A percentile compares a stretch with the other conserved stretches of the same genome.
Conservation (phyloP, 2,888 invertebrate species). For the Carpatolechia fugitivella region DNA sequence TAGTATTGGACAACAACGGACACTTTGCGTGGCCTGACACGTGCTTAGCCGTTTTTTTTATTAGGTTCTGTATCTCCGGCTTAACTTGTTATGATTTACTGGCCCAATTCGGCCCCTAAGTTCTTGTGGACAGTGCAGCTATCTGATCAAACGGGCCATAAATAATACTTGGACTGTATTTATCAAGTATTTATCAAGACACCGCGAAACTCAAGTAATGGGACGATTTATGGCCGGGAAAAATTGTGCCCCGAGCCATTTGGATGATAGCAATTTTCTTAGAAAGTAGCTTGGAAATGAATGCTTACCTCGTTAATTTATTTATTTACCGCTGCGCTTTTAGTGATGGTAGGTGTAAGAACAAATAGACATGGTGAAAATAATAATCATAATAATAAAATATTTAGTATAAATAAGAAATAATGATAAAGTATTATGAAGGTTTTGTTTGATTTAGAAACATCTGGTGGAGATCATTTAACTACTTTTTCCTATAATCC, state of each 20-base stretch:
- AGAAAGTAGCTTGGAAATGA: background rate
- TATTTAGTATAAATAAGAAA: too few species aligned
- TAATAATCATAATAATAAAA: too few species aligned
- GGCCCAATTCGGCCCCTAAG: conserved; percentile 60
- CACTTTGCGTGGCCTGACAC: too few species aligned
- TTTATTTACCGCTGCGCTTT: background rate
- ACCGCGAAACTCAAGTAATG: conserved; percentile 59
- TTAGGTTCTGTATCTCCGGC: conserved; percentile 43
- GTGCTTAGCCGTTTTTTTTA: too few species aligned
- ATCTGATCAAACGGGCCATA: conserved; percentile 73
- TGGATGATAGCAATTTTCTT: conserved; percentile 9
- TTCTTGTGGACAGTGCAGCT: conserved; percentile 62
- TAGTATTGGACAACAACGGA: too few species aligned
- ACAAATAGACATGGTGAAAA: too few species aligned
- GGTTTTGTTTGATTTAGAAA: too few species aligned
- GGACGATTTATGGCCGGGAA: conserved; percentile 52
- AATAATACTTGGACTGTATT: conserved; percentile 71
- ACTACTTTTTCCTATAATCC: too few species aligned
- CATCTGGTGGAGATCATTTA: too few species aligned
- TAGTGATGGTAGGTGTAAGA: background rate
- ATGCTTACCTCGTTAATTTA: background rate
- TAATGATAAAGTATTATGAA: too few species aligned
- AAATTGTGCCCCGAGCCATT: conserved; percentile 28
- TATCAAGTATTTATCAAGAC: conserved; percentile 73
- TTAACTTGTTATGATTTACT: conserved; percentile 60